These are phyloP conservation scores for Haemorhous mexicanus DNA, from an alignment of 2,113 vertebrate species.

Conservation along the genomic window DNA sequence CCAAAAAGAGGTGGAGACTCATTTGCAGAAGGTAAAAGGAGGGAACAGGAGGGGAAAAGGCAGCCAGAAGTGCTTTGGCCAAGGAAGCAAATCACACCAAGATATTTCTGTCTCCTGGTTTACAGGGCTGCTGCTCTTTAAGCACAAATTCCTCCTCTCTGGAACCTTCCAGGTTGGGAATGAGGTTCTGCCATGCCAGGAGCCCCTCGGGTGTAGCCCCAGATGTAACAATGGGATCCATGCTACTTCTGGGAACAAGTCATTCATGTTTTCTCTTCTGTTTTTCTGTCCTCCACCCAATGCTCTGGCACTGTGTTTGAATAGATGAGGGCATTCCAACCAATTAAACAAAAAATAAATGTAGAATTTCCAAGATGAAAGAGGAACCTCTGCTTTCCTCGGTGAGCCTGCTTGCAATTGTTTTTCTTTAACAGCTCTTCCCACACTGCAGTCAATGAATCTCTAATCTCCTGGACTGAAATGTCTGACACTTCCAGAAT, in stretches of 20 bases:
- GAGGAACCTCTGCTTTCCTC: not conserved
- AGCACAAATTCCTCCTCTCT: not conserved
- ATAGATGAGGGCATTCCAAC: not conserved
- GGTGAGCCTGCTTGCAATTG: not conserved
- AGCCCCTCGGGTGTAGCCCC: not conserved
- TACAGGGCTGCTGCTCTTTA: not conserved
- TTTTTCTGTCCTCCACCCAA: not conserved
- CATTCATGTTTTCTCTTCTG: not conserved
- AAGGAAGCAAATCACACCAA: not conserved
- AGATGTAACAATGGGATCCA: not conserved
- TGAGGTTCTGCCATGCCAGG: not conserved
- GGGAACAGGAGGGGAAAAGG: not conserved
- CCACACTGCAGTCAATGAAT: not conserved
- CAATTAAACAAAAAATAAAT: not conserved
- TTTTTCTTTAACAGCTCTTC: constrained; percentile 39
- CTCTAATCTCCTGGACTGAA: not conserved
- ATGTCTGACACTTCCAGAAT: not conserved
- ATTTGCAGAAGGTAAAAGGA: not conserved
- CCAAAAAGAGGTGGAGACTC: not conserved
- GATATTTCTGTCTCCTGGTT: not conserved
- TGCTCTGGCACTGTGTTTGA: not conserved
- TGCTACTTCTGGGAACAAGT: not conserved
- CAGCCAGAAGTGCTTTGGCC: not conserved
- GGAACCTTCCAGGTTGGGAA: not conserved
- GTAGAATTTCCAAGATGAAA: not conserved